Conservation (phyloP, 2,888 invertebrate genomes). For the Ditylenchus weischeri region DNA sequence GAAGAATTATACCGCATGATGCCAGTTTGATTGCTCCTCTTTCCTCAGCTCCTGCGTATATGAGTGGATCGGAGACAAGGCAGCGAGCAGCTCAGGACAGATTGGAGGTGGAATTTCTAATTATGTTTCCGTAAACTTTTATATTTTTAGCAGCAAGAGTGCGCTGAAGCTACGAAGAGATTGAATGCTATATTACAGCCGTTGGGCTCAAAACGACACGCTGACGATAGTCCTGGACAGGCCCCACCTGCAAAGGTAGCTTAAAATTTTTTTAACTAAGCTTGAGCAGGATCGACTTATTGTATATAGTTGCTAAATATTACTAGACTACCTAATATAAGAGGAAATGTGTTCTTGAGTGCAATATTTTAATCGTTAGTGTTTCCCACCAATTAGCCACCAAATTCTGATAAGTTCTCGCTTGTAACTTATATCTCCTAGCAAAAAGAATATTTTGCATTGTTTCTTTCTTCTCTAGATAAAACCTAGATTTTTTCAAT, state of each 20-base stretch:
- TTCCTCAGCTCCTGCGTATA: constrained; percentile 10
- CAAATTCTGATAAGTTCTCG: too few relatives aligned
- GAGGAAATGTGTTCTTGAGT: too few relatives aligned
- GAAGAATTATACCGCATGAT: constrained; percentile 19
- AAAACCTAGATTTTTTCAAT: too few relatives aligned
- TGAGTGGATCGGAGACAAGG: constrained; percentile 24
- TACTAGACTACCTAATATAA: too few relatives aligned
- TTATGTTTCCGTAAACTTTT: background rate
- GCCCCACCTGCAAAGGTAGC: constrained; percentile 17
- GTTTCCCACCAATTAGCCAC: too few relatives aligned
- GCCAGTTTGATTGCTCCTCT: constrained; percentile 24
- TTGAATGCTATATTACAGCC: background rate
- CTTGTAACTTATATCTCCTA: too few relatives aligned
- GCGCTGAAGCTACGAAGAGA: constrained; percentile 18
- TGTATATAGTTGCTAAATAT: too few relatives aligned
- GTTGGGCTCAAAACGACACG: constrained; percentile 16
- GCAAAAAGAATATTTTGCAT: too few relatives aligned
- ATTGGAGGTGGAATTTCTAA: too few relatives aligned
- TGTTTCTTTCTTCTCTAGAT: too few relatives aligned
- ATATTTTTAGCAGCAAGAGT: background rate
- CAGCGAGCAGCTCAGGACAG: constrained; percentile 17
- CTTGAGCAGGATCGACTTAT: too few relatives aligned
- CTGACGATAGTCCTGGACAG: constrained; percentile 25
- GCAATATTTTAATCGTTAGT: too few relatives aligned
- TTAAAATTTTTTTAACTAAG: background rate